Conservation (phyloP, 1,140 invertebrate species). For the Pteromalus puparum region DNA sequence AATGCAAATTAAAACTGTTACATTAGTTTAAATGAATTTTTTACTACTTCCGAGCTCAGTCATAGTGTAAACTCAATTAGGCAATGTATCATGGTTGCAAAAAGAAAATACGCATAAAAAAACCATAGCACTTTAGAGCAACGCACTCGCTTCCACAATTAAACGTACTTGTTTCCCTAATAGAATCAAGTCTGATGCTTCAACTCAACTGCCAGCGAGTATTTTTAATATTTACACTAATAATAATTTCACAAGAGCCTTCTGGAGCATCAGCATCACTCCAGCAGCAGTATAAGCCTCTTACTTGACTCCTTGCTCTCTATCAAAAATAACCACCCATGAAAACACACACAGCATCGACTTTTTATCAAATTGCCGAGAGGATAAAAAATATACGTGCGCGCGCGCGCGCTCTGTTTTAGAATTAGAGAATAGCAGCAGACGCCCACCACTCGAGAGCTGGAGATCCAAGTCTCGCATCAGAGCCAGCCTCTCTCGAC, state of each 20-base stretch:
- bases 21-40: not conserved
- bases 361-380: not conserved
- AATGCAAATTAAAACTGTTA: not conserved
- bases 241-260: not conserved
- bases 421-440: slow-evolving; percentile 11
- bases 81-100: not conserved
- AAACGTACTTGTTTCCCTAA: not conserved
- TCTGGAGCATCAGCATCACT: too few species aligned
- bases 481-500: not conserved
- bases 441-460: slow-evolving; percentile 24
- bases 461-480: not conserved
- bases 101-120: not conserved
- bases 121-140: not conserved
- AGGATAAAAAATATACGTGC: not conserved
- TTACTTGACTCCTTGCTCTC: too few species aligned
- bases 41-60: too few species aligned
- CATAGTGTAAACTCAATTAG: not conserved
- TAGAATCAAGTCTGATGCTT: not conserved
- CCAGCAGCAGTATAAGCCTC: not conserved
- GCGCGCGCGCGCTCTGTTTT: not conserved
- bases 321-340: not conserved
- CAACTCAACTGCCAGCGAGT: too few species aligned
- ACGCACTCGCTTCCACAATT: not conserved
- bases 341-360: not conserved
- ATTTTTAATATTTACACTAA: not conserved